Evolutionary conservation across 2,797 vertebrate species (phyloP), one percentile per base, ranked within the genome.

Genomic region (Natrix natrix): DNA sequence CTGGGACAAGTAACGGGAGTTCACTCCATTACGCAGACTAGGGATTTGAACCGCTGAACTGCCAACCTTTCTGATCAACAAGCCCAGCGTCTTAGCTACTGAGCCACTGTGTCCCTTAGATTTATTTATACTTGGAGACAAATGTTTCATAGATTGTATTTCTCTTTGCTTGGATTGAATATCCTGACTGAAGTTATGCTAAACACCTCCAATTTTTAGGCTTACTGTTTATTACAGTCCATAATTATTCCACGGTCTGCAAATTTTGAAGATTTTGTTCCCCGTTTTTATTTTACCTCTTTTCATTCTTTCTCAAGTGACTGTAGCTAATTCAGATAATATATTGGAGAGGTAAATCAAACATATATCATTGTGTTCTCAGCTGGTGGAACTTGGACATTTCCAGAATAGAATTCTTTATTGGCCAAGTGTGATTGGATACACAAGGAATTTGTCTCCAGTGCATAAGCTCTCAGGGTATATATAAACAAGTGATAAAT

Each of bases 141-240:
- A 93, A 93, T 86, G 52, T 91, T 93, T 86, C 91, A 87, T 54
- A 16, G 94, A 78, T 24, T 87, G 91, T 89, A 43, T 43, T 48
- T 89, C 8, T 83, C 74, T 48, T 61, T 48, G 3, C 94, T 94
- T 93, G 87, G 92, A 90, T 92, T 0, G 1, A 60, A 26, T 24
- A 28, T 12, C 26, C 28, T 86, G 56, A 13, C 59, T 86, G 26
- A 14, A 56, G 17, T 32, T 59, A 52, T 3, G 0, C 43, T 13
- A 61, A 13, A n/a, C 26, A 10, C 4, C 54, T 57, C 57, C 78
- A 28, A 7, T 5, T 28, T 54, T 54, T 54, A 22, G 28, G 1
- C 11, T 43, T 7, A 10, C 24, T 78, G 12, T 37, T 55, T 54
- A 37, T 59, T 48, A 12, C 20, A 89, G 59, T 52, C 60, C 59